Evolutionary conservation across 2,888 invertebrate species (phyloP), one percentile per base, ranked within the genome.

Genomic region (Mythimna vitellina): DNA sequence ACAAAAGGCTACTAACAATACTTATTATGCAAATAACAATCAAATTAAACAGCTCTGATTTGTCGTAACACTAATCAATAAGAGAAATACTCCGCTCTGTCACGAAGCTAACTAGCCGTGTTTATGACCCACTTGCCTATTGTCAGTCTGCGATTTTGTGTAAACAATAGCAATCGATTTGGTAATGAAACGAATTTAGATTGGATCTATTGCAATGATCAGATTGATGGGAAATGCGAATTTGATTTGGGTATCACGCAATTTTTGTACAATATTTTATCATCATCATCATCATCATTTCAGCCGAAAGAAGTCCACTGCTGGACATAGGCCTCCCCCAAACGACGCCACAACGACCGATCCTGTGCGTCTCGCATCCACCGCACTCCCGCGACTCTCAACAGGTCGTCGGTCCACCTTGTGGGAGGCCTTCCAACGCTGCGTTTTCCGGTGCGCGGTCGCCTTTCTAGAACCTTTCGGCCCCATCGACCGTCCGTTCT

Each of bases 131-230:
- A 81, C 56, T 80, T 80, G 67, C 1, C 29, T 14, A 25, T 46
- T 69, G 60, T 22, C 22, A 57, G 35, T 38, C 63, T 49, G 57
- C 62, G 29, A 35, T 17, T 66, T 72, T 70, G 51, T 53, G 68
- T 69, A 81, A 77, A 80, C 82, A 80, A 81, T 57, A 8, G 66
- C 72, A 32, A 64, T 35, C 56, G 32, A 12, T 81, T 63, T 60
- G 29, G 60, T 69, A 73, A 78, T 67, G 51, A 79, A 78, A 46
- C 66, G 66, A 61, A 67, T 57, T 66, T 62, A 72, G 46, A 65
- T 65, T 77, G 57, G 42, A 56, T 62, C 65, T 25, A 56, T 35
- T 66, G 73, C 69, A 58, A 51, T 35, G 42, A 29, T 51, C 25
- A 17, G 42, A 53, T 63, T 14, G 46, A 76, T 65, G 42, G 56